Conservation (phyloP, 2,113 vertebrate genomes). For the Dendrocopos noguchii region DNA sequence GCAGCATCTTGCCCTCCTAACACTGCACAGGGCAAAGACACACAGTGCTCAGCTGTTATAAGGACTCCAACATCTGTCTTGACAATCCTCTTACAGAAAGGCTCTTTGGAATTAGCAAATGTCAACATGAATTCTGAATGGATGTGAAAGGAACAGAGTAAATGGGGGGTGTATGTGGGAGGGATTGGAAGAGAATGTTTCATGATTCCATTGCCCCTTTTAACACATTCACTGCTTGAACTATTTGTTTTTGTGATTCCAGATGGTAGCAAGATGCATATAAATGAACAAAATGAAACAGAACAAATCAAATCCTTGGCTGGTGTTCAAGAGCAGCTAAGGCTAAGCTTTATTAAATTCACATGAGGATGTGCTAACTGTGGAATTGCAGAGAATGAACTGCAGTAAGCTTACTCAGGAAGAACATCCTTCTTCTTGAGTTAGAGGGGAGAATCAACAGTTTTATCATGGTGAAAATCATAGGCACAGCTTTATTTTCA, state of each 20-base stretch:
- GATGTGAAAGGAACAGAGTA: conserved; percentile 37
- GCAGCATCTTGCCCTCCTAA: conserved; percentile 55
- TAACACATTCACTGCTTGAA: conserved; percentile 41
- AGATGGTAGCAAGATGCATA: conserved; percentile 46
- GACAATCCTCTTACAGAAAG: conserved; percentile 67
- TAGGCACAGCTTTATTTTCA: background rate
- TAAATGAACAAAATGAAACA: conserved; percentile 47
- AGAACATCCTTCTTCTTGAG: conserved; percentile 22
- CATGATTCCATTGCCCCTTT: conserved; percentile 46
- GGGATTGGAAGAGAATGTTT: background rate
- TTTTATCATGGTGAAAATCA: background rate
- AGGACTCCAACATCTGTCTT: conserved; percentile 70
- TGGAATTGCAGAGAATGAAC: conserved; percentile 39
- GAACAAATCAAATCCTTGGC: conserved; percentile 56
- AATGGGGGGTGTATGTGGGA: background rate
- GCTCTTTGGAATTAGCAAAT: conserved; percentile 50
- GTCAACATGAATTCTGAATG: conserved; percentile 49
- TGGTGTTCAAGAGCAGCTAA: conserved; percentile 55
- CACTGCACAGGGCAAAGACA: conserved; percentile 18
- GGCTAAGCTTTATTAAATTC: conserved; percentile 66
- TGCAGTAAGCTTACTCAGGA: conserved; percentile 20
- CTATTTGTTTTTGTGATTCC: conserved; percentile 57
- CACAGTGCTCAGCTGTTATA: conserved; percentile 39
- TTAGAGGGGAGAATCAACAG: background rate
- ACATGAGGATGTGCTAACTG: conserved; percentile 48